phyloP scores from a whole-genome alignment of 2,888 invertebrate genomes.

The Lepetodrilus schrolli region DNA sequence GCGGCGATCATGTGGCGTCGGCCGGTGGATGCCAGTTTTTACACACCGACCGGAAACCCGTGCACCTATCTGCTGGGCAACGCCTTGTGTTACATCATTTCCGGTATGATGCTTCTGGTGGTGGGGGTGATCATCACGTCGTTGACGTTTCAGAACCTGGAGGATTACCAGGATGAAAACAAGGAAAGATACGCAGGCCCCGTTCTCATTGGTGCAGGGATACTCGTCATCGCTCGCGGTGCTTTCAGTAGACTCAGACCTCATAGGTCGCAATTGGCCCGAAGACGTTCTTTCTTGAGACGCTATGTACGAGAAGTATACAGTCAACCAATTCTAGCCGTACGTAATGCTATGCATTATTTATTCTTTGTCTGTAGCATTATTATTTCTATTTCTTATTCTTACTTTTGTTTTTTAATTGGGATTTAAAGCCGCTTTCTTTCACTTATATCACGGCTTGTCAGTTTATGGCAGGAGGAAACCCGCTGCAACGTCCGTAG shows the following conservation, averaged over 20 bases:
- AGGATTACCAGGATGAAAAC: constrained; percentile 54
- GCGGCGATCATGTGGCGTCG: constrained; percentile 57
- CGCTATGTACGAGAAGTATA: constrained; percentile 53
- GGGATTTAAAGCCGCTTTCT: no score
- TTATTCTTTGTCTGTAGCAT: background rate
- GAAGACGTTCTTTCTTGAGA: constrained; percentile 48
- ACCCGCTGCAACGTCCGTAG: no score
- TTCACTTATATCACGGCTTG: no score
- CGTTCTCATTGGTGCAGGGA: constrained; percentile 60
- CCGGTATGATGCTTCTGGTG: constrained; percentile 60
- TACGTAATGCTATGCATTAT: background rate
- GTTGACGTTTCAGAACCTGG: constrained; percentile 62
- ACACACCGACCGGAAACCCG: constrained; percentile 52
- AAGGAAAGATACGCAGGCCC: constrained; percentile 64
- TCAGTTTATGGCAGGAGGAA: no score
- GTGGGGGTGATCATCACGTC: constrained; percentile 67
- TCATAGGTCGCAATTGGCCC: constrained; percentile 37
- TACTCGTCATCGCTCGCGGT: constrained; percentile 61
- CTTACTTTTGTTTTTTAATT: constrained; percentile 14
- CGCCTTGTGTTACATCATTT: constrained; percentile 63
- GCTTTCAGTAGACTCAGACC: constrained; percentile 52
- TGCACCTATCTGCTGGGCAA: constrained; percentile 60
- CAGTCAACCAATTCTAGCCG: constrained; percentile 51
- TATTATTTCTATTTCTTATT: background rate
- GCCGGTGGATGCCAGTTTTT: constrained; percentile 45